Evolutionary conservation across 1,140 invertebrate species (phyloP).

Genomic region (Popillia japonica): DNA sequence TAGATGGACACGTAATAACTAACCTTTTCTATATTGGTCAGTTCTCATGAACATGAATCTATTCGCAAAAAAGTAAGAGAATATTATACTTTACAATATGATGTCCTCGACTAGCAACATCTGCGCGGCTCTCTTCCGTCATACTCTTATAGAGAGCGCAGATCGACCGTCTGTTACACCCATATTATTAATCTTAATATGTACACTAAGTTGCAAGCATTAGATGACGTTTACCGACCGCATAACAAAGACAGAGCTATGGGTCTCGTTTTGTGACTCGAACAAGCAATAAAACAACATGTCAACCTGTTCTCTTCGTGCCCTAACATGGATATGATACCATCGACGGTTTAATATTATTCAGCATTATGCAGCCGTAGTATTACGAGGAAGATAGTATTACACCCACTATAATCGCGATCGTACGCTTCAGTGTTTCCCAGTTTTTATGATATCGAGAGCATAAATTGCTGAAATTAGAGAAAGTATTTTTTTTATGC

Average conservation of each 20-base stretch:
- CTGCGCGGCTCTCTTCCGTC: too few relatives aligned
- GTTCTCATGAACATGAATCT: too few relatives aligned
- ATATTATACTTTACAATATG: too few relatives aligned
- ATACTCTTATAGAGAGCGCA: not conserved
- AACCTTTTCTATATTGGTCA: too few relatives aligned
- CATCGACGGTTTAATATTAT: slow-evolving; percentile 27
- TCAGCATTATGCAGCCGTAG: not conserved
- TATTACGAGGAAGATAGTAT: not conserved
- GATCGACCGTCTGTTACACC: not conserved
- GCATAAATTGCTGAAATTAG: too few relatives aligned
- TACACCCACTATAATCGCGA: slow-evolving; percentile 5
- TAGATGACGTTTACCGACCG: not conserved
- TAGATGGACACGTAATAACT: too few relatives aligned
- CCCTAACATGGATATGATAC: slow-evolving; percentile 20
- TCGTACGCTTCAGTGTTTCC: not conserved
- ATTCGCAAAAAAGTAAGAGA: too few relatives aligned
- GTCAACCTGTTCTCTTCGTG: slow-evolving; percentile 28
- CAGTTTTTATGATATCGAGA: too few relatives aligned
- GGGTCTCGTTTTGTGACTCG: not conserved
- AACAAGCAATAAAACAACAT: slow-evolving; percentile 34
- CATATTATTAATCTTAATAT: slow-evolving; percentile 21
- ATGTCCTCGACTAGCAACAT: too few relatives aligned
- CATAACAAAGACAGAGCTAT: not conserved
- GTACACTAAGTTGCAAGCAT: not conserved
- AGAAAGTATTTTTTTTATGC: too few relatives aligned